phyloP scores from a whole-genome alignment of 2,888 invertebrate species.

The Pyrochroa serraticornis region DNA sequence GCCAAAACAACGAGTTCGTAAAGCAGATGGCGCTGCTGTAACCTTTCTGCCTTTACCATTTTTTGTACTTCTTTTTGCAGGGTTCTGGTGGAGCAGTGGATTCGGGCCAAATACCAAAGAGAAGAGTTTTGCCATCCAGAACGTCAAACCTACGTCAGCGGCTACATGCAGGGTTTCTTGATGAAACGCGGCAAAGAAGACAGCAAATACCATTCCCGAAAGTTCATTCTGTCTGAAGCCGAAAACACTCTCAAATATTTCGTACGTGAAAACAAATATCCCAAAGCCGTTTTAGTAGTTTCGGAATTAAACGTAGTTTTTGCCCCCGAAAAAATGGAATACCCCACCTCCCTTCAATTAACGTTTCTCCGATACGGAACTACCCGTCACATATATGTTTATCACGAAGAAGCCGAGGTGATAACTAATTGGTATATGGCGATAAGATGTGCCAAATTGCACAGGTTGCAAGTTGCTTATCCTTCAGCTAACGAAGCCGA shows the following conservation, averaged over 20 bases:
- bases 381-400: constrained; percentile 86
- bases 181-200: constrained; percentile 91
- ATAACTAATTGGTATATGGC: constrained; percentile 79
- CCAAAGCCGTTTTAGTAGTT: constrained; percentile 80
- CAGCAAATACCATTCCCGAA: constrained; percentile 79
- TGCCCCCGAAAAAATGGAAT: constrained; percentile 78
- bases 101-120: constrained; percentile 86
- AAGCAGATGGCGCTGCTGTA: too few relatives aligned
- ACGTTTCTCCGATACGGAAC: constrained; percentile 85
- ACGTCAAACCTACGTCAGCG: constrained; percentile 78
- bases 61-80: constrained; percentile 59
- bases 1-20: too few relatives aligned
- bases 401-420: constrained; percentile 84
- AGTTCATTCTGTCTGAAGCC: constrained; percentile 80
- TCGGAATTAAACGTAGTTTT: constrained; percentile 86
- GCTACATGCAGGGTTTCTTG: constrained; percentile 83
- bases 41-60: too few relatives aligned
- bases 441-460: constrained; percentile 80
- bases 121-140: constrained; percentile 85
- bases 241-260: constrained; percentile 82
- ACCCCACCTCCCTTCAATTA: constrained; percentile 77
- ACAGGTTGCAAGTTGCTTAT: constrained; percentile 82
- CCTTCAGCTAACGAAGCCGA: constrained; percentile 77
- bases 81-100: constrained; percentile 89
- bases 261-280: constrained; percentile 76